Conservation (phyloP, 2,888 invertebrate species). For the Mechanitis mazaeus region DNA sequence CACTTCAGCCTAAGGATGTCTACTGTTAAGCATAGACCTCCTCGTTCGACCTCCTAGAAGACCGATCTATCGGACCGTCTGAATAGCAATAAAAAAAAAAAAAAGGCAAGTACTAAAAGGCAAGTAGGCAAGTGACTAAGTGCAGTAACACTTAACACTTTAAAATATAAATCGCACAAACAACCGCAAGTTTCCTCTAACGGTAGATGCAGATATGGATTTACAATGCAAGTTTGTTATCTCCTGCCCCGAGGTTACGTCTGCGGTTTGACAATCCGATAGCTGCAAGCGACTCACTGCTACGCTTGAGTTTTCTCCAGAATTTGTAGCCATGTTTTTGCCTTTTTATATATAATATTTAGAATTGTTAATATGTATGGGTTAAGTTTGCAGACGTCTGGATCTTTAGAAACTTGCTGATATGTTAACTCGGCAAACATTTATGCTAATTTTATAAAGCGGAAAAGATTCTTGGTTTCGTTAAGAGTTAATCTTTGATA, state of each 20-base stretch:
- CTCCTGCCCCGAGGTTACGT: conserved; percentile 37
- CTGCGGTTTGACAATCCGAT: conserved; percentile 39
- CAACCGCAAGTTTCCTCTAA: neutral
- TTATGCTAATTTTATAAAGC: too few species aligned
- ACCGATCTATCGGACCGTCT: too few species aligned
- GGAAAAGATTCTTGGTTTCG: too few species aligned
- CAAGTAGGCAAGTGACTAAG: too few species aligned
- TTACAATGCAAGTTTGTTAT: conserved; percentile 34
- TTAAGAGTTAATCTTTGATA: too few species aligned
- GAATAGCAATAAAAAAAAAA: neutral
- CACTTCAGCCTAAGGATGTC: too few species aligned
- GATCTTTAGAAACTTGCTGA: too few species aligned
- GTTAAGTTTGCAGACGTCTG: neutral
- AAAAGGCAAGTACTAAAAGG: conserved; percentile 1
- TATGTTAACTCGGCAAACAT: too few species aligned
- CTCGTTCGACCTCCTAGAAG: too few species aligned
- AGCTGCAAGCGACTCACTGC: conserved; percentile 15
- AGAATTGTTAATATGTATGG: neutral
- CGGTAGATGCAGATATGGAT: conserved; percentile 8
- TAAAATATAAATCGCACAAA: neutral
- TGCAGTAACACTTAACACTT: neutral
- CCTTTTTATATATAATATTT: conserved; percentile 1
- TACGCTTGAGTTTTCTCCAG: conserved; percentile 6
- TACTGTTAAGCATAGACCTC: too few species aligned
- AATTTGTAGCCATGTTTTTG: conserved; percentile 4